These are phyloP conservation scores for Neodontobutis hainanensis DNA, from an alignment of 2,113 vertebrate genomes.

Conservation along the genomic window DNA sequence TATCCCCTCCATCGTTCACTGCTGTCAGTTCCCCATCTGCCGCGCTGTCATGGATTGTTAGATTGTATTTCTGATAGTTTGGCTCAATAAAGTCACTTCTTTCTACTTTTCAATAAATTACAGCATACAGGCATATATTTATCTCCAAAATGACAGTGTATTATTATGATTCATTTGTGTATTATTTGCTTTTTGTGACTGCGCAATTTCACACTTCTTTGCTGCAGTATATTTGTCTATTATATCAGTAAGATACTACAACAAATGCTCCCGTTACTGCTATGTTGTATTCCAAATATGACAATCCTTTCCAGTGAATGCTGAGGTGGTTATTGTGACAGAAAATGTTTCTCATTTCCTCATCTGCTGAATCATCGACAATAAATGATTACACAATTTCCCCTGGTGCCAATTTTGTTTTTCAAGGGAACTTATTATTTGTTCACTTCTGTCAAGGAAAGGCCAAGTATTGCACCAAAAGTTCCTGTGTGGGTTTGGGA, in stretches of 20 bases:
- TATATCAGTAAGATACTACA: no score
- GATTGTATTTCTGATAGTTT: not conserved
- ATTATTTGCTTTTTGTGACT: not conserved
- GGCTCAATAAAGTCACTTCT: not conserved
- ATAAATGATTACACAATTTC: not conserved
- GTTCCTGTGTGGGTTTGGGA: conserved; percentile 2
- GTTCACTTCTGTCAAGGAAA: not conserved
- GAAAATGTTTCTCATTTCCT: not conserved
- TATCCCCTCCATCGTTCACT: not conserved
- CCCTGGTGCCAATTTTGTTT: not conserved
- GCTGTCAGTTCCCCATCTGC: conserved; percentile 12
- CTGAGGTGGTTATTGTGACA: not conserved
- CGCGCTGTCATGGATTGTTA: not conserved
- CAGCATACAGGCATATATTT: not conserved
- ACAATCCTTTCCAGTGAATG: not conserved
- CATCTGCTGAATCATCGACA: not conserved
- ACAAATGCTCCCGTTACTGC: not conserved
- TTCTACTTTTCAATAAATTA: not conserved
- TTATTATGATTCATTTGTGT: no score
- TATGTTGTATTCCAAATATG: not conserved
- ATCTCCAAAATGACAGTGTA: no score
- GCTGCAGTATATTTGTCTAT: no score
- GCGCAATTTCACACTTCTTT: not conserved
- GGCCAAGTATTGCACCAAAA: conserved; percentile 6
- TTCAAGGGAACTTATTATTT: not conserved